Base-by-base conservation (phyloP, 2,113 vertebrate genomes). In the Otocyon megalotis region DNA sequence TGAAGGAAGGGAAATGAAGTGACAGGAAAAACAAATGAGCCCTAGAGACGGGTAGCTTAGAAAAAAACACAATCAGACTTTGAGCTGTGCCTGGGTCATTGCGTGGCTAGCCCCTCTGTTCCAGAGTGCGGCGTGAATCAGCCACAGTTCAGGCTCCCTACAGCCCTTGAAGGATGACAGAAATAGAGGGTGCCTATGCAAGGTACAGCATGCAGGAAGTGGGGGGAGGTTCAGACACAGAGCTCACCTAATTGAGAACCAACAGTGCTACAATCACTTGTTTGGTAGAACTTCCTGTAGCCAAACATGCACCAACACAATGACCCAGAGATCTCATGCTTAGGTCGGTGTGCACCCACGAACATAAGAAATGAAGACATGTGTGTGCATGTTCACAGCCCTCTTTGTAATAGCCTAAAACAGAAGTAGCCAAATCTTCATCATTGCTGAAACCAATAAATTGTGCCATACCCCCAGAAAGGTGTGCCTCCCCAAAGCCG, bases 61-160 rank as follows among this genome's bases (percentile, higher is more conserved):
- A 4, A 69, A 28, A 76, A 24, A 20, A 10, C 19, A 60, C 4
- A 15, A 2, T 13, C 3, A 0, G 9, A 28, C 72, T 35, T 30
- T 7, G 53, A 28, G 53, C 3, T n/a, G 50, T 14, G 19, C 43
- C 74, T 30, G 60, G 28, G 63, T 10, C 24, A 1, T 0, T 0
- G 0, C 0, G 15, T 17, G 13, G 20, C 50, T 67, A 35, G 17
- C 9, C 56, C 32, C 43, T 26, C 35, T 1, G 16, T 3, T 28
- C 10, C 28, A 0, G 5, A 13, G 1, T 2, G 20, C 2, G 3
- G 15, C 3, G 0, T 1, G 30, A 32, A 26, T 8, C 37, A 0
- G 58, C 20, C 10, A 0, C 5, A 24, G 10, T 20, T 28, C 15
- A 0, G n/a, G 72, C 0, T 37, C n/a, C 19, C 17, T 16, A 24